Evolutionary conservation across 2,888 invertebrate genomes (phyloP), one percentile per base, ranked within the genome.

Genomic region (Nomada ruficornis): DNA sequence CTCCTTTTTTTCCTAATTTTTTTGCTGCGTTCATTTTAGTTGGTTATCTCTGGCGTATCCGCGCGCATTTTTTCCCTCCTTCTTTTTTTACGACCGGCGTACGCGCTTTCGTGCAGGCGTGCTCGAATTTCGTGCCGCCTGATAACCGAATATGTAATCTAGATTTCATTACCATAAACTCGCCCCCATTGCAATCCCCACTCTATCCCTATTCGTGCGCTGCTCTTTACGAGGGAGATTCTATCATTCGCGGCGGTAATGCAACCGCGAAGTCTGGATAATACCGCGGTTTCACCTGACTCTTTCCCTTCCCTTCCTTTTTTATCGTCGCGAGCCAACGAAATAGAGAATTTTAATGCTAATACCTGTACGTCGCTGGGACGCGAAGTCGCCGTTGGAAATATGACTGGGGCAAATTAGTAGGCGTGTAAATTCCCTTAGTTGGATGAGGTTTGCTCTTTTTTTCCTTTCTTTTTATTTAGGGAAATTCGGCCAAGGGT

Each of bases 131-230:
- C 68, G 73, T 57, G 71, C 68, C 59, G 77, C 0, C 67, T 74
- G 84, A 86, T 86, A 87, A 82, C 81, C 80, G 70, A 85, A 85
- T 80, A 83, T 80, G 77, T 83, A 82, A 88, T 86, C 85, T 82
- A 83, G 86, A 88, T 88, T 88, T 88, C 86, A 88, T 88, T 88
- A 88, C 74, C 86, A 82, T 87, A 85, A 86, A 87, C 80, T 80
- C 70, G 62, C 50, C 60, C 55, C 44, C 15, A 3, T 47, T 47
- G 13, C 47, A 47, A 47, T 15, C 47, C 47, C 36, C 36, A 50
- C 13, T 1, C 42, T 20, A 11, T 60, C 62, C 52, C 50, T 36
- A 29, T 63, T 64, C 74, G 54, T n/a, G 62, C 67, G 62, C 55
- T 59, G 52, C 68, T 67, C 65, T 82, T 82, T 67, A 72, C 42